Percentiles rank a stretch among this genome's conserved stretches.
These are phyloP conservation scores for Drosophila chauvacae DNA, from an alignment of 1,140 invertebrate species.

Conservation along the genomic window DNA sequence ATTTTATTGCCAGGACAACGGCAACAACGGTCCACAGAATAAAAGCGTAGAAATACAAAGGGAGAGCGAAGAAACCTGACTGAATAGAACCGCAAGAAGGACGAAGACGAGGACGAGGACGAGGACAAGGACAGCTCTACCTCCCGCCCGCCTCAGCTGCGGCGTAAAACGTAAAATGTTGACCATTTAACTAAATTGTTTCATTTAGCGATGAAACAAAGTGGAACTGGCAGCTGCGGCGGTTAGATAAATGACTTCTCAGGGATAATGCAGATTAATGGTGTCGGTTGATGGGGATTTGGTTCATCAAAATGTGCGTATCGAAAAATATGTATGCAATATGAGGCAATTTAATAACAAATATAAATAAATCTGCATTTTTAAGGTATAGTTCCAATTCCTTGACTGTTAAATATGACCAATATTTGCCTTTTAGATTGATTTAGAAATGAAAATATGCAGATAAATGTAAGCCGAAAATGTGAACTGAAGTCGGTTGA, in stretches of 20 bases:
- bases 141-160: not conserved
- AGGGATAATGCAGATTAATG: conserved; percentile 50
- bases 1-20: conserved; percentile 52
- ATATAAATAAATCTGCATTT: too few relatives aligned
- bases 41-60: not conserved
- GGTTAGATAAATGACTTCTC: conserved; percentile 26
- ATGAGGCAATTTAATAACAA: too few relatives aligned
- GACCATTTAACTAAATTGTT: conserved; percentile 58
- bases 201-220: conserved; percentile 44
- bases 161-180: conserved; percentile 36
- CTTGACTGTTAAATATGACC: too few relatives aligned
- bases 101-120: conserved; percentile 6
- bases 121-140: not conserved
- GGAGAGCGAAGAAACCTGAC: not conserved
- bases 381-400: too few relatives aligned
- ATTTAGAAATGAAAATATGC: too few relatives aligned
- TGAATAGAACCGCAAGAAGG: conserved; percentile 29
- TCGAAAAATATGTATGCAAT: not conserved
- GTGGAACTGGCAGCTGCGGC: conserved; percentile 13
- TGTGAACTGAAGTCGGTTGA: too few relatives aligned
- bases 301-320: conserved; percentile 9
- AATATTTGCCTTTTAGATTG: too few relatives aligned
- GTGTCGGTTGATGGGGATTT: conserved; percentile 21
- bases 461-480: too few relatives aligned
- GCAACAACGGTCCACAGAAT: conserved; percentile 18